Percentiles rank a stretch among this genome's conserved stretches.
Conservation (phyloP, 2,888 invertebrate species). For the Sarcophaga variegata region DNA sequence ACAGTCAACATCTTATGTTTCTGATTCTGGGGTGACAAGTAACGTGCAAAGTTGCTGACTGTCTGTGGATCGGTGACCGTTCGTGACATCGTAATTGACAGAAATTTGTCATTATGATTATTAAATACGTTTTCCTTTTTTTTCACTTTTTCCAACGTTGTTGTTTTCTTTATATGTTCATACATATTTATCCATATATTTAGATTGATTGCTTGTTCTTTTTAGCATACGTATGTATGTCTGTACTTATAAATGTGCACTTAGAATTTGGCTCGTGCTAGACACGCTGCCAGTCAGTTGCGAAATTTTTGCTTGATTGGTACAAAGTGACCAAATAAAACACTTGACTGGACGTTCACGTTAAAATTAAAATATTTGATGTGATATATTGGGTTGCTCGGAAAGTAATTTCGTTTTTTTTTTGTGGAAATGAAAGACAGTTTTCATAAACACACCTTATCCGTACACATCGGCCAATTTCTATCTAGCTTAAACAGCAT, state of each 20-base stretch:
- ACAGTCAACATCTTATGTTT: conserved; percentile 30
- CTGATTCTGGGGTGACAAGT: conserved; percentile 47
- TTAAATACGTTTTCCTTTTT: conserved; percentile 16
- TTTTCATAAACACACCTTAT: too few relatives aligned
- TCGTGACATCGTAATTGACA: conserved; percentile 55
- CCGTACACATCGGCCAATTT: too few relatives aligned
- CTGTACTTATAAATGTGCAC: neutral
- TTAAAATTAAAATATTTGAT: too few relatives aligned
- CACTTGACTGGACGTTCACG: too few relatives aligned
- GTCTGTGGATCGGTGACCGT: conserved; percentile 19
- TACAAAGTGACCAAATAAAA: too few relatives aligned
- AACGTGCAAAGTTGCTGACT: conserved; percentile 24
- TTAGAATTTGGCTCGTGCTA: conserved; percentile 50
- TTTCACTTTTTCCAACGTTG: conserved; percentile 5
- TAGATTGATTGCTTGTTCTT: neutral
- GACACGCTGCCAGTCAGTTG: neutral
- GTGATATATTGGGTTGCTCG: too few relatives aligned
- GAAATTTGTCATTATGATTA: conserved; percentile 49
- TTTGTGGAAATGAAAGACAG: too few relatives aligned
- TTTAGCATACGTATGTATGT: too few relatives aligned
- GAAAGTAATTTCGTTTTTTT: too few relatives aligned
- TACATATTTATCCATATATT: conserved; percentile 5
- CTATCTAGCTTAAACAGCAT: too few relatives aligned
- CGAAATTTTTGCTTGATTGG: too few relatives aligned
- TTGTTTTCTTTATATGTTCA: conserved; percentile 6